Percentiles rank a stretch among this genome's conserved stretches.
phyloP scores from a whole-genome alignment of 2,797 vertebrate genomes.

The Epinephelus malabaricus region DNA sequence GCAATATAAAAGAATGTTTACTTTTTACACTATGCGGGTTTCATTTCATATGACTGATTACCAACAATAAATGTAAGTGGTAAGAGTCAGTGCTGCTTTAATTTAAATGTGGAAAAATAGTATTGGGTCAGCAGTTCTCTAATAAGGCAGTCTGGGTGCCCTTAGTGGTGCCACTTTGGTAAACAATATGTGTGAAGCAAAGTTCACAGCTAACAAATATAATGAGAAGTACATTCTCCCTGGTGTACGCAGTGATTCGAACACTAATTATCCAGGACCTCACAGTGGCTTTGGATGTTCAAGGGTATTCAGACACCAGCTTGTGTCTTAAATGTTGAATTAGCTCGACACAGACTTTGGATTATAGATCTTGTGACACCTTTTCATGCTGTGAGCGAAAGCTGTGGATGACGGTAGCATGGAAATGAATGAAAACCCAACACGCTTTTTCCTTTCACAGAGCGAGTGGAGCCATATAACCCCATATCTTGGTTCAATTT shows the following conservation, averaged over 20 bases:
- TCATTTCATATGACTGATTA: constrained; percentile 34
- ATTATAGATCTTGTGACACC: constrained; percentile 33
- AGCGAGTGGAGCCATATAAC: neutral
- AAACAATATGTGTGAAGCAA: constrained; percentile 61
- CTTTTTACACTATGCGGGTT: neutral
- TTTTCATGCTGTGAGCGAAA: constrained; percentile 22
- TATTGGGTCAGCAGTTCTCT: constrained; percentile 47
- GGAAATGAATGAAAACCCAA: constrained; percentile 15
- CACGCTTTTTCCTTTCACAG: constrained; percentile 2
- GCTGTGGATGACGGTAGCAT: neutral
- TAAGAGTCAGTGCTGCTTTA: constrained; percentile 25
- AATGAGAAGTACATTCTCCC: constrained; percentile 57
- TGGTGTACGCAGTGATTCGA: constrained; percentile 31
- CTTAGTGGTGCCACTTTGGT: constrained; percentile 36
- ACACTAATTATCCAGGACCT: constrained; percentile 48
- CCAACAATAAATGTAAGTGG: neutral
- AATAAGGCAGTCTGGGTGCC: constrained; percentile 42
- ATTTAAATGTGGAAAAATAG: constrained; percentile 45
- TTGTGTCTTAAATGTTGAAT: constrained; percentile 41
- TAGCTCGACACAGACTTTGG: constrained; percentile 18
- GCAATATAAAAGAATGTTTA: neutral
- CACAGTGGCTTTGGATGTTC: constrained; percentile 29
- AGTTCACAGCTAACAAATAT: constrained; percentile 59
- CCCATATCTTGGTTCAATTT: constrained; percentile 34
- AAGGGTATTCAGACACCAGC: constrained; percentile 22